These are phyloP conservation scores for Euplexia lucipara DNA, from an alignment of 2,888 invertebrate species.

Conservation along the genomic window DNA sequence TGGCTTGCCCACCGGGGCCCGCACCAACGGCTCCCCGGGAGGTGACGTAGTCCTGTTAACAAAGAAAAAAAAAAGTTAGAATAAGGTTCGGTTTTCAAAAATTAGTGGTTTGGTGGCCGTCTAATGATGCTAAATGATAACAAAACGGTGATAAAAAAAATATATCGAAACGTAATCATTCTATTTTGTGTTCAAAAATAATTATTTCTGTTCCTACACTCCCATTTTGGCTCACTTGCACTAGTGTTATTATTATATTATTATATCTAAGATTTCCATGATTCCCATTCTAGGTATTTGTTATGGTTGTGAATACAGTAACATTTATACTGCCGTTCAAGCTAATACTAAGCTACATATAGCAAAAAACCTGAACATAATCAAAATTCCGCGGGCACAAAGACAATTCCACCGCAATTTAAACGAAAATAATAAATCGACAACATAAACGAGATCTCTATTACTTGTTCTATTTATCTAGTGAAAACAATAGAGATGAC, in stretches of 20 bases:
- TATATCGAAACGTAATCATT: slow-evolving; percentile 19
- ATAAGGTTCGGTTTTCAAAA: slow-evolving; percentile 32
- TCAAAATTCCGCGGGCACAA: too few species aligned
- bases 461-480: slow-evolving; percentile 22
- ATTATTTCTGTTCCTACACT: slow-evolving; percentile 21
- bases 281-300: too few species aligned
- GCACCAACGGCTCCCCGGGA: slow-evolving; percentile 91
- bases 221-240: too few species aligned
- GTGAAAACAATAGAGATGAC: slow-evolving; percentile 34
- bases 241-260: too few species aligned
- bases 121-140: slow-evolving; percentile 1
- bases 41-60: slow-evolving; percentile 86
- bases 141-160: background rate
- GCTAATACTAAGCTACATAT: too few species aligned
- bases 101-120: background rate
- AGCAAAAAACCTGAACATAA: too few species aligned
- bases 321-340: too few species aligned
- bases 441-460: slow-evolving; percentile 9
- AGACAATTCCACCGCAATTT: too few species aligned
- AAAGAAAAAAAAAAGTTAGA: slow-evolving; percentile 45
- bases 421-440: background rate
- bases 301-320: too few species aligned
- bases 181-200: background rate
- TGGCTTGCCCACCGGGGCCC: slow-evolving; percentile 88
- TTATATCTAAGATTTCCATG: too few species aligned